Evolutionary conservation across 2,113 vertebrate species (phyloP).

Genomic region (Okapia johnstoni): DNA sequence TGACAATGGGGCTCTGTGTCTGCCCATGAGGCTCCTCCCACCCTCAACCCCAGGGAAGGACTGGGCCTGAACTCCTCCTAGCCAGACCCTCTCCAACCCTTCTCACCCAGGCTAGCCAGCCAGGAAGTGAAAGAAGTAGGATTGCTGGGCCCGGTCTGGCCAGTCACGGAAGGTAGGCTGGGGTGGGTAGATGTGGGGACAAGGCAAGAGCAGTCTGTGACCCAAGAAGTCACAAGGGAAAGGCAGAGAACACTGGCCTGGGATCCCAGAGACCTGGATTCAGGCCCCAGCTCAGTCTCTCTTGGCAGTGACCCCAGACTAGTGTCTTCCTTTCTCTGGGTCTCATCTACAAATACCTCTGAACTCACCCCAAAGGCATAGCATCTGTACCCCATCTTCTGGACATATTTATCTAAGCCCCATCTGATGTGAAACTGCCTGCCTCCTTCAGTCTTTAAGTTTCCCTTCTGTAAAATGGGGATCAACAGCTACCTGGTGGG

Average conservation of each 20-base stretch:
- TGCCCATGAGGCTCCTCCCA: constrained; percentile 34
- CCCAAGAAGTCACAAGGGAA: not conserved
- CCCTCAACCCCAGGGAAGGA: constrained; percentile 26
- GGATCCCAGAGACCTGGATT: not conserved
- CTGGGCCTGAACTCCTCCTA: constrained; percentile 33
- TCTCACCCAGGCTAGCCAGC: not conserved
- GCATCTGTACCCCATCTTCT: not conserved
- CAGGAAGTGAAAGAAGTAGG: not conserved
- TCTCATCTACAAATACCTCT: not conserved
- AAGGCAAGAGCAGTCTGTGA: not conserved
- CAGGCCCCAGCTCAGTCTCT: not conserved
- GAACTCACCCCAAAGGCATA: not conserved
- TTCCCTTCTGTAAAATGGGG: not conserved
- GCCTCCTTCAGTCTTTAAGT: not conserved
- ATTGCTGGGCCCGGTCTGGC: not conserved
- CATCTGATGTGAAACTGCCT: not conserved
- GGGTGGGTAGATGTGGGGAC: not conserved
- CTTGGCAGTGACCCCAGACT: not conserved
- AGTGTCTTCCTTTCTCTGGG: not conserved
- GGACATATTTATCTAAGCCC: not conserved
- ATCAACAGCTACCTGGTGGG: not conserved
- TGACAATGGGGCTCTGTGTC: constrained; percentile 72
- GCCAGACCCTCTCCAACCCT: constrained; percentile 47
- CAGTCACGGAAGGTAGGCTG: not conserved
- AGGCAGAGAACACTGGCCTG: not conserved